Percentiles rank a stretch among this genome's conserved stretches.
Conservation (phyloP, 2,888 invertebrate genomes). For the Dolichomitus sp. region DNA sequence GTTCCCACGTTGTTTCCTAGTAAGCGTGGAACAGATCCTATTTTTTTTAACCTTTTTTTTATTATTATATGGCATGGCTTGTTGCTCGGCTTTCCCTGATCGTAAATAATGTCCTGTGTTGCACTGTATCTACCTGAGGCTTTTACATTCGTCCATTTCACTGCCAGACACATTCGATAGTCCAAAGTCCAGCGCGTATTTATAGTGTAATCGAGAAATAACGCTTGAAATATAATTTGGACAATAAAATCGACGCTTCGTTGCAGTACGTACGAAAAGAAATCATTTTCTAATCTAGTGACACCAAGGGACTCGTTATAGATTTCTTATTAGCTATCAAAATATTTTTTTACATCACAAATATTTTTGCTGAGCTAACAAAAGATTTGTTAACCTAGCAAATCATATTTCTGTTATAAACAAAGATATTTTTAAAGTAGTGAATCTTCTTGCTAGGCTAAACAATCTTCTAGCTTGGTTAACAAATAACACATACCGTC, state of each 20-base stretch:
- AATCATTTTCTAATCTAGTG: too few species aligned
- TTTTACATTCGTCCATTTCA: not conserved
- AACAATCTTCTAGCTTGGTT: too few species aligned
- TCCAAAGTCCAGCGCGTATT: not conserved
- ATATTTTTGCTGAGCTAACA: too few species aligned
- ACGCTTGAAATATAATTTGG: not conserved
- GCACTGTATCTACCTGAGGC: constrained; percentile 4
- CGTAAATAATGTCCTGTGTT: constrained; percentile 56
- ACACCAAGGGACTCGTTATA: too few species aligned
- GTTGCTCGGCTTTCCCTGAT: constrained; percentile 55
- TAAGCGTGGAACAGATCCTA: constrained; percentile 1
- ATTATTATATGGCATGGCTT: not conserved
- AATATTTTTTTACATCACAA: too few species aligned
- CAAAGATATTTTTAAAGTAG: too few species aligned
- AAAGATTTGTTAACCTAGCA: too few species aligned
- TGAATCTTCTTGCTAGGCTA: too few species aligned
- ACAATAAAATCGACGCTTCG: not conserved
- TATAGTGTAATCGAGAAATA: not conserved
- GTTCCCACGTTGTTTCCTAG: constrained; percentile 55
- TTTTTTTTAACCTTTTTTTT: constrained; percentile 18
- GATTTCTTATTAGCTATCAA: too few species aligned
- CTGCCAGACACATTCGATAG: not conserved
- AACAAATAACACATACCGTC: too few species aligned
- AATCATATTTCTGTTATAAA: too few species aligned
- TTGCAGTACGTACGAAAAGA: too few species aligned